These are phyloP conservation scores for Ectropis grisescens DNA, from an alignment of 1,140 invertebrate species.

Conservation along the genomic window DNA sequence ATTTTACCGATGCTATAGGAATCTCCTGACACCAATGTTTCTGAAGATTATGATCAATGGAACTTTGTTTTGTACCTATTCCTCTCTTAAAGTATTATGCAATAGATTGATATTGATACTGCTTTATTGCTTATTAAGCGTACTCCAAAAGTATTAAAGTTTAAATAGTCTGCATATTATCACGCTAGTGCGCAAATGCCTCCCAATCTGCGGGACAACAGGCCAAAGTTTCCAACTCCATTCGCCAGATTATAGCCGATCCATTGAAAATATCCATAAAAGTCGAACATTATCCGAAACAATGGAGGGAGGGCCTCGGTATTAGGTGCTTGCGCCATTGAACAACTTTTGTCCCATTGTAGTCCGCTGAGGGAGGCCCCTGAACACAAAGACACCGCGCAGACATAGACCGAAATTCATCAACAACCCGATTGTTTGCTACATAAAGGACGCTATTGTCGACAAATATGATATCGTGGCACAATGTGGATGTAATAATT, in stretches of 20 bases:
- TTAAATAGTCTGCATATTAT: background rate
- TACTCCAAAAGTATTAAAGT: background rate
- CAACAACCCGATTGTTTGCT: conserved; percentile 65
- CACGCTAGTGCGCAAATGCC: background rate
- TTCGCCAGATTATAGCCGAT: conserved; percentile 58
- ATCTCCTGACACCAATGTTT: no score
- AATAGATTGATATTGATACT: background rate
- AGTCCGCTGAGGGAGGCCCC: conserved; percentile 57
- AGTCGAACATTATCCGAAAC: conserved; percentile 67
- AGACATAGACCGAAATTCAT: conserved; percentile 68
- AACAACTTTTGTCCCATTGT: conserved; percentile 68
- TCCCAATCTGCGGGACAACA: conserved; percentile 25
- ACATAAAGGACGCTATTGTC: conserved; percentile 65
- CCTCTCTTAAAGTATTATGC: background rate
- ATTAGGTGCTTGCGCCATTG: conserved; percentile 64
- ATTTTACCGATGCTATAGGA: no score
- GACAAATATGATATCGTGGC: conserved; percentile 65
- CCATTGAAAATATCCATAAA: conserved; percentile 69
- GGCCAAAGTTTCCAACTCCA: conserved; percentile 47
- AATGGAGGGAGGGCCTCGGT: conserved; percentile 57
- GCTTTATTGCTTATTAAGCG: no score
- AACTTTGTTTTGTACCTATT: background rate
- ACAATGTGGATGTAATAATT: conserved; percentile 62
- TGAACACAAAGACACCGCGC: conserved; percentile 58
- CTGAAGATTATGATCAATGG: background rate